Evolutionary conservation across 2,797 vertebrate species (phyloP), one percentile per base, ranked within the genome.

Genomic region (Danio albolineatus): DNA sequence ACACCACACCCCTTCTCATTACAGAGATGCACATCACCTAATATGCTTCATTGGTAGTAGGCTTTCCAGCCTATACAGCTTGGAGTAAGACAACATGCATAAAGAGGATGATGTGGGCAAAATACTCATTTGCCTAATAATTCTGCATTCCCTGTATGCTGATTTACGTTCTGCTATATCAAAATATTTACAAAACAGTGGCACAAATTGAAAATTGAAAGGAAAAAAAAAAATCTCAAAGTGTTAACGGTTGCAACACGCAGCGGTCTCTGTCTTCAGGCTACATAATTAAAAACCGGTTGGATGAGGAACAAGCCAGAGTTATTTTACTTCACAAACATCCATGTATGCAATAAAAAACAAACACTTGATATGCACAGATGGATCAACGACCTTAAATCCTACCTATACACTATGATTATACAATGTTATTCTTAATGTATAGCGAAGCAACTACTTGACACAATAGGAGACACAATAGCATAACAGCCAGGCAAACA

Each of bases 401-500:
- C 13, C 17, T 28, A 57, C 17, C 13, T n/a, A 36, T 7, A 46
- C 19, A 38, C 9, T 13, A 61, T 1, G 8, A 73, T 10, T 13
- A 74, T 39, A 62, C 1, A 48, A 14, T 62, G 46, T 39, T 38
- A 46, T 56, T 36, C 39, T 19, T 49, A 74, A 61, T 62, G 28
- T 28, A 28, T 10, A 51, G 39, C 61, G 36, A 51, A 49, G 16
- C 28, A 38, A 60, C 10, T 19, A 21, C 43, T 57, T 16, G 7
- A 56, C 43, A 19, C 69, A 72, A 57, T 6, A 48, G 13, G 8
- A 36, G 21, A 48, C 19, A 73, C 10, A 0, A 17, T 8, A 60
- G 19, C 7, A 73, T 36, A 8, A 7, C 41, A 73, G 5, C 60
- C 17, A 57, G 62, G 44, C 59, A 75, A 75, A 75, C 73, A 62